Conservation (phyloP, 2,888 invertebrate species). For the Tetrapedia diversipes region DNA sequence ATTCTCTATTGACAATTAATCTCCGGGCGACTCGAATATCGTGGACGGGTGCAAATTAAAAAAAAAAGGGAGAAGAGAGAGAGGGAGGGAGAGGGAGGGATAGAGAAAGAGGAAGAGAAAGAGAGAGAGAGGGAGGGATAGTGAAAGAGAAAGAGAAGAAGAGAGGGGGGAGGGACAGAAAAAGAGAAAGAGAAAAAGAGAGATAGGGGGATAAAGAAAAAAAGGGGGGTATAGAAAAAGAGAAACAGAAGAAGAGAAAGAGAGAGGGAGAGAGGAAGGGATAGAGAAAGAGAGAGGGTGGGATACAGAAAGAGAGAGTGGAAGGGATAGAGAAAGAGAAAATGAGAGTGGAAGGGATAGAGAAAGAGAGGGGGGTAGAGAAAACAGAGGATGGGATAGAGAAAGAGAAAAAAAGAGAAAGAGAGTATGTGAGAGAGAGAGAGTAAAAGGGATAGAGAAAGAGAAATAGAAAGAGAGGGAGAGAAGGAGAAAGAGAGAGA, state of each 20-base stretch:
- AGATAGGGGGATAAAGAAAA: too few relatives aligned
- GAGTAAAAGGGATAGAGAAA: not conserved
- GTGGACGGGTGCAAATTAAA: not conserved
- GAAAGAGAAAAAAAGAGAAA: not conserved
- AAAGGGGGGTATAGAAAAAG: too few relatives aligned
- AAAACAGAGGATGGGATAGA: not conserved
- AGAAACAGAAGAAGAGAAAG: too few relatives aligned
- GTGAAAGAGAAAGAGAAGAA: not conserved
- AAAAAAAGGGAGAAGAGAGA: not conserved
- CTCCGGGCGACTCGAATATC: conserved; percentile 9
- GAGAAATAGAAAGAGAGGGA: too few relatives aligned
- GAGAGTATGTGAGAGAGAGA: too few relatives aligned
- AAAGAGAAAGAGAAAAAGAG: too few relatives aligned
- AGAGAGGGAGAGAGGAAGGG: too few relatives aligned
- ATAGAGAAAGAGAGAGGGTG: too few relatives aligned
- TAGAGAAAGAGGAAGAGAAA: not conserved
- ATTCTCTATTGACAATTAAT: conserved; percentile 53
- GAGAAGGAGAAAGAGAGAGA: too few relatives aligned
- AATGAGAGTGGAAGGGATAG: not conserved
- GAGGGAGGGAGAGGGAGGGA: not conserved
- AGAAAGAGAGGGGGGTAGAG: too few relatives aligned
- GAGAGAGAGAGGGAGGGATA: not conserved
- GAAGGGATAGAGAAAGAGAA: too few relatives aligned
- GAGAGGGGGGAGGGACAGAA: too few relatives aligned
- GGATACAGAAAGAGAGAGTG: not conserved